A percentile compares a stretch with the other conserved stretches of the same genome.
Evolutionary conservation across 2,888 invertebrate genomes (phyloP).

Genomic region (Sarcophaga rosellei): DNA sequence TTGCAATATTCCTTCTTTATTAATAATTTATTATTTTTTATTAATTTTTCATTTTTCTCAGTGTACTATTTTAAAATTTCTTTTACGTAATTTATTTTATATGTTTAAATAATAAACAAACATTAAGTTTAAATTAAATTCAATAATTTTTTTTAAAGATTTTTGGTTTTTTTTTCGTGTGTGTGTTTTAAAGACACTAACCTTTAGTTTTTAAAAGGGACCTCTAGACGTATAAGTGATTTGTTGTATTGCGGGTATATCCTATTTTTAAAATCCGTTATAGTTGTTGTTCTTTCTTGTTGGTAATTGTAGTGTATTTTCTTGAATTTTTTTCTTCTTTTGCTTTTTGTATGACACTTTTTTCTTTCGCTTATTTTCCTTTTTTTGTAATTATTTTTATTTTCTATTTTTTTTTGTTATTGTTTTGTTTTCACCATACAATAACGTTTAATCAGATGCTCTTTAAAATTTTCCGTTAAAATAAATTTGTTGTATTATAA

Average conservation of each 20-base stretch:
- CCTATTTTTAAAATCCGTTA: not conserved
- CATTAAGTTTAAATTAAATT: not conserved
- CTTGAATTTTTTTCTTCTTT: not conserved
- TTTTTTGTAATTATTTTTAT: not conserved
- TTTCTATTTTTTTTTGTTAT: slow-evolving; percentile 11
- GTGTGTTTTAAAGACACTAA: slow-evolving; percentile 7
- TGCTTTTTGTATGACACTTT: slow-evolving; percentile 37
- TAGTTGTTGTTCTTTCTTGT: slow-evolving; percentile 30
- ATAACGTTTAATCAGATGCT: slow-evolving; percentile 11
- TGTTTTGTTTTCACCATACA: slow-evolving; percentile 33
- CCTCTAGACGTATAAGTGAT: slow-evolving; percentile 65
- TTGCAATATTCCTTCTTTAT: too few relatives aligned
- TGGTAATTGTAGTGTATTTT: not conserved
- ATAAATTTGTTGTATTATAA: not conserved
- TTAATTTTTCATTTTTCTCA: too few relatives aligned
- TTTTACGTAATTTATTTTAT: not conserved
- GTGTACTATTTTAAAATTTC: not conserved
- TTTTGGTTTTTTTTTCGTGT: too few relatives aligned
- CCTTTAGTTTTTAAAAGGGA: slow-evolving; percentile 40
- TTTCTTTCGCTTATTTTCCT: slow-evolving; percentile 5
- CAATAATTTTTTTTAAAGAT: not conserved
- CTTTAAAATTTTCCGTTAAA: not conserved
- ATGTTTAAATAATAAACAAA: too few relatives aligned
- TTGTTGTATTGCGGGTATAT: slow-evolving; percentile 24
- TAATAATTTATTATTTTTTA: too few relatives aligned